Percentiles rank a stretch among this genome's conserved stretches.
These are phyloP conservation scores for Epinephelus cyanopodus DNA, from an alignment of 2,113 vertebrate species.

Conservation along the genomic window DNA sequence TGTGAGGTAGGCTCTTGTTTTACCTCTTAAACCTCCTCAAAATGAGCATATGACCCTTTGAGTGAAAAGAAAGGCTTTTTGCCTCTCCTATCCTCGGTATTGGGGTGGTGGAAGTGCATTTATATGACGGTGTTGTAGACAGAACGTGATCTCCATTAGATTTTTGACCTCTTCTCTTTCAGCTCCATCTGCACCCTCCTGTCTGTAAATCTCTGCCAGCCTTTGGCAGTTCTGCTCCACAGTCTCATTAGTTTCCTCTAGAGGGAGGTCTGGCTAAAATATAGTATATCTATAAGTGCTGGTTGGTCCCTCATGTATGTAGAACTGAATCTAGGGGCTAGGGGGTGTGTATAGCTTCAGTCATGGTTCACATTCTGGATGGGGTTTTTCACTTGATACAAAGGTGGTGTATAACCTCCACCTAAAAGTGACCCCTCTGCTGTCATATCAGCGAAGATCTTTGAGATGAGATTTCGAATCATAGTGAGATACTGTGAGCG, in stretches of 20 bases:
- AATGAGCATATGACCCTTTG: conserved; percentile 9
- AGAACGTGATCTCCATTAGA: conserved; percentile 3
- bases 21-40: conserved; percentile 1
- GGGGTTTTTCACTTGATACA: conserved; percentile 1
- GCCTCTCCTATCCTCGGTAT: not conserved
- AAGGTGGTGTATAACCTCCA: conserved; percentile 3
- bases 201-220: not conserved
- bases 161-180: conserved; percentile 9
- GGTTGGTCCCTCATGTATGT: not conserved
- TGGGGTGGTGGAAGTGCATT: conserved; percentile 6
- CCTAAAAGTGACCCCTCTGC: not conserved
- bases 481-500: no score
- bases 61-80: conserved; percentile 16
- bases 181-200: not conserved
- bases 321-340: not conserved
- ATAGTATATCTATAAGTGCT: not conserved
- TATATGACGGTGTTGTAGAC: not conserved
- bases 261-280: conserved; percentile 10
- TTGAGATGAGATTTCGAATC: no score
- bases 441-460: not conserved
- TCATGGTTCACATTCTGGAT: conserved; percentile 14
- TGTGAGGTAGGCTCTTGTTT: not conserved
- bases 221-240: not conserved
- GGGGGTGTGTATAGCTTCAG: not conserved
- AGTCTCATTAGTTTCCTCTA: conserved; percentile 1